A percentile compares a stretch with the other conserved stretches of the same genome.
phyloP scores from a whole-genome alignment of 2,888 invertebrate species.

The Sphaeridia pumilis region DNA sequence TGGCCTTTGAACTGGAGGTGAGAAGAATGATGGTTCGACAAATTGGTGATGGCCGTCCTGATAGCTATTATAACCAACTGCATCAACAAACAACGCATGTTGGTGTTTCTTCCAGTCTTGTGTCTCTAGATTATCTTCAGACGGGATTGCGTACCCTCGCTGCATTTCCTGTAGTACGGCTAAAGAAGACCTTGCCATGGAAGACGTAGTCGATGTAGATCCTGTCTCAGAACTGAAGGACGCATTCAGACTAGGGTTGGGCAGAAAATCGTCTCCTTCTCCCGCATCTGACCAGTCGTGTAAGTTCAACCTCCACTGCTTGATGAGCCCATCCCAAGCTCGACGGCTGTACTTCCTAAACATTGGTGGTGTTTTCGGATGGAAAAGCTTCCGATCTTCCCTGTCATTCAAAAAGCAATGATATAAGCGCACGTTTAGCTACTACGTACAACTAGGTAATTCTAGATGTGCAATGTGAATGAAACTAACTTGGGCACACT shows the following conservation, averaged over 20 bases:
- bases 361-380: conserved; percentile 45
- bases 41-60: background rate
- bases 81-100: background rate
- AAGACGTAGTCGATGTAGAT: background rate
- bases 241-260: background rate
- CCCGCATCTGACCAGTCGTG: conserved; percentile 36
- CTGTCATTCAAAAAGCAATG: no score
- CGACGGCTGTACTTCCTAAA: conserved; percentile 42
- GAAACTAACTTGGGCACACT: conserved; percentile 56
- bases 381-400: conserved; percentile 34
- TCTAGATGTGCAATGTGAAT: no score
- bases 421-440: no score
- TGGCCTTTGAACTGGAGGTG: background rate
- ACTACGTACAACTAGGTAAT: no score
- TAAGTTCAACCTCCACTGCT: conserved; percentile 40
- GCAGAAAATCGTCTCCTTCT: background rate
- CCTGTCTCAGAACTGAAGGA: background rate
- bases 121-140: no score
- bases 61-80: background rate
- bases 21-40: no score
- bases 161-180: background rate
- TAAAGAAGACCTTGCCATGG: background rate
- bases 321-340: conserved; percentile 43
- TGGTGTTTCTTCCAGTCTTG: background rate
- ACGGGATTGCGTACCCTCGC: no score